These are phyloP conservation scores for Dendropsophus ebraccatus DNA, from an alignment of 2,113 vertebrate genomes.

Conservation along the genomic window DNA sequence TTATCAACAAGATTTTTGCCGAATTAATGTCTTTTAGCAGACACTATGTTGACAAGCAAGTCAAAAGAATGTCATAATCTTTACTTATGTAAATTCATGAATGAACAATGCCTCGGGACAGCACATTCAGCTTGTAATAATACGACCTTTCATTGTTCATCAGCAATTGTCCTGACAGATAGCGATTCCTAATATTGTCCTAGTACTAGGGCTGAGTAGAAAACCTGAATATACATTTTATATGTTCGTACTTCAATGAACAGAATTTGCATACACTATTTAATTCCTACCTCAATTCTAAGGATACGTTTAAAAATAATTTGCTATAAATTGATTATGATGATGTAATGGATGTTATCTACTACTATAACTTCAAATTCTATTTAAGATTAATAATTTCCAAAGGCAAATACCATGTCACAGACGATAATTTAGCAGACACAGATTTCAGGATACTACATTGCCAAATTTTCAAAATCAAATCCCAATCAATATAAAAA, in stretches of 20 bases:
- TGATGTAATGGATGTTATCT: not conserved
- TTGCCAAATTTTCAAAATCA: not conserved
- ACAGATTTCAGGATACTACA: not conserved
- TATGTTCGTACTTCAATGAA: conserved; percentile 11
- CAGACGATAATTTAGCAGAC: not conserved
- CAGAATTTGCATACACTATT: not conserved
- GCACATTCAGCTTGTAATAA: conserved; percentile 66
- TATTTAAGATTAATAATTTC: not conserved
- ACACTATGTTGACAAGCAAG: conserved; percentile 67
- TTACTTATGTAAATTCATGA: conserved; percentile 71
- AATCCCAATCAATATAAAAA: not conserved
- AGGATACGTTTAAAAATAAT: not conserved
- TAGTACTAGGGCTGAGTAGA: conserved; percentile 23
- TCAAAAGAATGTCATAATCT: conserved; percentile 69
- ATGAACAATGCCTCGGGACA: conserved; percentile 67
- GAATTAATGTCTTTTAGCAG: conserved; percentile 66
- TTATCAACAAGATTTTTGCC: conserved; percentile 65
- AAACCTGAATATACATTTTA: not conserved
- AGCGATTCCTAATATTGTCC: conserved; percentile 46
- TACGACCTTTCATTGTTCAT: conserved; percentile 61
- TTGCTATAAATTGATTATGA: not conserved
- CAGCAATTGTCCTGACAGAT: conserved; percentile 67
- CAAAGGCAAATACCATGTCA: not conserved
- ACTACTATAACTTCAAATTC: not conserved
- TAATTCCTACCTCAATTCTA: not conserved